phyloP scores from a whole-genome alignment of 2,888 invertebrate genomes.

The Panorpa germanica region DNA sequence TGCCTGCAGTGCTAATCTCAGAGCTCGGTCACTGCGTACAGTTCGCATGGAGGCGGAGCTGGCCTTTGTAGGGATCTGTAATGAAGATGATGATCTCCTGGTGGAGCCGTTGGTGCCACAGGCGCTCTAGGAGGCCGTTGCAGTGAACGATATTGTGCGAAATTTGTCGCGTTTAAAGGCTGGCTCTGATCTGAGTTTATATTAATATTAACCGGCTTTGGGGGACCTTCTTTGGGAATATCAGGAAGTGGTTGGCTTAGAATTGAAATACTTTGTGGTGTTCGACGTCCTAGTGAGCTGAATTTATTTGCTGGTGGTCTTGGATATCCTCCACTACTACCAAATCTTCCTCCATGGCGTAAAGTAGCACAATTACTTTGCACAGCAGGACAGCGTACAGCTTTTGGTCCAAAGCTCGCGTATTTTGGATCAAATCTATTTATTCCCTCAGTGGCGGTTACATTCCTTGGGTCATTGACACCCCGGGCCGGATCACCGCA shows the following conservation, averaged over 20 bases:
- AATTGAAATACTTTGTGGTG: constrained; percentile 19
- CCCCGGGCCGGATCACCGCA: constrained; percentile 21
- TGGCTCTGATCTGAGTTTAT: too few relatives aligned
- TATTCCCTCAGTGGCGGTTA: constrained; percentile 23
- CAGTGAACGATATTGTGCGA: constrained; percentile 36
- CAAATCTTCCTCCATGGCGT: constrained; percentile 24
- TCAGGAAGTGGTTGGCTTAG: constrained; percentile 26
- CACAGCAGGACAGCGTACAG: constrained; percentile 18
- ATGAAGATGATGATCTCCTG: constrained; percentile 16
- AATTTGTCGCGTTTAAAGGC: constrained; percentile 22
- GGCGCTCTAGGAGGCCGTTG: constrained; percentile 36
- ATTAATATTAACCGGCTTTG: too few relatives aligned
- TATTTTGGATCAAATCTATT: constrained; percentile 27
- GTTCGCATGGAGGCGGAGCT: constrained; percentile 29
- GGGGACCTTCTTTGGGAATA: constrained; percentile 22
- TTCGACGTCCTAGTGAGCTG: neutral
- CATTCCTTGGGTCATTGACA: constrained; percentile 24
- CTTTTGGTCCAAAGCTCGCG: constrained; percentile 25
- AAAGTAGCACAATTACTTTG: constrained; percentile 23
- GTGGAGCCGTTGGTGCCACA: too few relatives aligned
- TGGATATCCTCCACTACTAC: constrained; percentile 18
- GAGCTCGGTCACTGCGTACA: constrained; percentile 59
- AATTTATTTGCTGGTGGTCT: constrained; percentile 16
- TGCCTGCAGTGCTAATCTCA: too few relatives aligned
- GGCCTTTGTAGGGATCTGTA: constrained; percentile 29